These are phyloP conservation scores for Leptoclinus maculatus DNA, from an alignment of 2,797 vertebrate genomes.

Conservation along the genomic window DNA sequence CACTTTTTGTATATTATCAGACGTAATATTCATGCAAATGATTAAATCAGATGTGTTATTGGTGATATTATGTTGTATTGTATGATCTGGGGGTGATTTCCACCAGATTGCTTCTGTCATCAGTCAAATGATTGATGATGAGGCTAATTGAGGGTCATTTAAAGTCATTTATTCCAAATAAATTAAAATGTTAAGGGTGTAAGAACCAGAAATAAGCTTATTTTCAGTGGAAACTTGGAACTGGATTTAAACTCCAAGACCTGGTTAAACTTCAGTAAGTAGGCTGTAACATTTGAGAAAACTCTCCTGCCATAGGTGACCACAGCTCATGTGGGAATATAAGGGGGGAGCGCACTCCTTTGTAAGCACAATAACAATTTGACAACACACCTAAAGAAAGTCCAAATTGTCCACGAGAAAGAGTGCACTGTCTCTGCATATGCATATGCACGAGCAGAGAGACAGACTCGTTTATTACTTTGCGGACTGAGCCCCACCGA, in stretches of 20 bases:
- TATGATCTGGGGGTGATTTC: too few relatives aligned
- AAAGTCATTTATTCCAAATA: background rate
- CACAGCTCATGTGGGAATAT: background rate
- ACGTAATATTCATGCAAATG: background rate
- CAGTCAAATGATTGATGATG: background rate
- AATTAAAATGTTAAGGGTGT: background rate
- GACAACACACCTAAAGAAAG: background rate
- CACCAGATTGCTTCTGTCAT: background rate
- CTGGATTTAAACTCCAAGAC: background rate
- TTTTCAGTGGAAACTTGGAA: background rate
- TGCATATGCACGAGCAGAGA: constrained; percentile 10
- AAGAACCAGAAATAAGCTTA: background rate
- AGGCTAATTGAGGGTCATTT: background rate
- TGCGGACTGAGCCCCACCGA: background rate
- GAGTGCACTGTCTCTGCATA: background rate
- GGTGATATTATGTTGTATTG: background rate
- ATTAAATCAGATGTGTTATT: too few relatives aligned
- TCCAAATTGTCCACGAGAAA: background rate
- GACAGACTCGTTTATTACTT: background rate
- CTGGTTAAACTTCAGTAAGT: background rate
- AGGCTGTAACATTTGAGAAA: background rate
- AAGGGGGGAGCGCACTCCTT: background rate
- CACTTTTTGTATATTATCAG: background rate
- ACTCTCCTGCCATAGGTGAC: background rate
- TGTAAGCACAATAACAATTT: background rate